Evolutionary conservation across 2,113 vertebrate genomes (phyloP).

Genomic region (Toxotes chatareus): DNA sequence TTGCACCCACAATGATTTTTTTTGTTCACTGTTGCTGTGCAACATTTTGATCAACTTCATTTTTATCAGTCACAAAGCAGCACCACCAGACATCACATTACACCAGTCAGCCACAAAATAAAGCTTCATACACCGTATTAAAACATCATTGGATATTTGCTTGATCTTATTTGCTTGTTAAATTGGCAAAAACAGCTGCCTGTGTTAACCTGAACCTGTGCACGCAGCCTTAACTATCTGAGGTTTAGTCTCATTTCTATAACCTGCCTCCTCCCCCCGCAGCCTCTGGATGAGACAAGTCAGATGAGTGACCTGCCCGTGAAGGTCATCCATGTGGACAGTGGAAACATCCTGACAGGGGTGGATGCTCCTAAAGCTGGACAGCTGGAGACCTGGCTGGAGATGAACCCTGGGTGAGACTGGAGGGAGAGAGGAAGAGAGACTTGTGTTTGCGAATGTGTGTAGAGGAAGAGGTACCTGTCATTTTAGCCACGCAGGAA

Average conservation of each 20-base stretch:
- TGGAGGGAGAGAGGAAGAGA: constrained; percentile 83
- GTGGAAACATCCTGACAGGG: constrained; percentile 95
- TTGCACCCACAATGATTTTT: background rate
- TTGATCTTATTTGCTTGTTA: background rate
- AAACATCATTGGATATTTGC: background rate
- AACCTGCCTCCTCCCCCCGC: constrained; percentile 11
- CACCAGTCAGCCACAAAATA: no score
- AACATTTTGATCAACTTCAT: background rate
- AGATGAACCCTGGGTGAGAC: constrained; percentile 96
- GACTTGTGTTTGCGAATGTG: background rate
- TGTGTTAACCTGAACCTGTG: background rate
- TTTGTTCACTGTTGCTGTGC: background rate
- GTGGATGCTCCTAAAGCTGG: constrained; percentile 93
- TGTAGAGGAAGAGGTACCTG: background rate
- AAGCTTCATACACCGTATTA: no score
- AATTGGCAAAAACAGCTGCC: background rate
- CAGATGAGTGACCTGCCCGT: constrained; percentile 98
- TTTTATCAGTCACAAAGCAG: background rate
- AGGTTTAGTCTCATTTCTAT: background rate
- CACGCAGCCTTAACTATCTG: background rate
- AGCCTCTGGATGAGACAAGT: constrained; percentile 97
- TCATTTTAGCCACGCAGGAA: background rate
- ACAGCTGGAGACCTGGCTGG: constrained; percentile 96
- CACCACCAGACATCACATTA: background rate
- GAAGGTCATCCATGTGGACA: constrained; percentile 97